phyloP scores from a whole-genome alignment of 2,888 invertebrate species.

The Proisotoma minuta region DNA sequence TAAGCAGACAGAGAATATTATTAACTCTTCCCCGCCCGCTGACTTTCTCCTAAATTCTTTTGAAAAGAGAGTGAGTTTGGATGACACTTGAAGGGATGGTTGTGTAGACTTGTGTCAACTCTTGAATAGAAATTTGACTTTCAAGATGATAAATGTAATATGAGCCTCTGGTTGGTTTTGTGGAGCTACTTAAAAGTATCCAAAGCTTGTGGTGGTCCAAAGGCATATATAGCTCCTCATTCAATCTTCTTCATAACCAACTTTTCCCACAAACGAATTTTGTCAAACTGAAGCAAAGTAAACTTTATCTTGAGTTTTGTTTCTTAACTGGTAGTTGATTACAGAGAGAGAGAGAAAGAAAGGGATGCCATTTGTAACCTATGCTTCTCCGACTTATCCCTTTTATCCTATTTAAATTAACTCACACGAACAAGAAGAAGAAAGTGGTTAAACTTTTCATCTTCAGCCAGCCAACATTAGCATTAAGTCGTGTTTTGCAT shows the following conservation, averaged over 20 bases:
- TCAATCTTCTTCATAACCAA: no score
- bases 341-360: background rate
- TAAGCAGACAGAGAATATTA: background rate
- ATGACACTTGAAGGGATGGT: background rate
- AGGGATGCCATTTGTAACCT: slow-evolving; percentile 3
- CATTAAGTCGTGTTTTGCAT: background rate
- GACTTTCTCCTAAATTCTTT: slow-evolving; percentile 4
- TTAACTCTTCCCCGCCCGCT: background rate
- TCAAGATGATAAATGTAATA: slow-evolving; percentile 8
- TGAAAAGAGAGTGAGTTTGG: background rate
- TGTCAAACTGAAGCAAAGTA: slow-evolving; percentile 9
- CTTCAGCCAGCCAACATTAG: background rate
- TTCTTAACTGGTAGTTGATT: slow-evolving; percentile 4
- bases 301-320: background rate
- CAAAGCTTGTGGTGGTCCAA: background rate
- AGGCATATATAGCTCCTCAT: no score
- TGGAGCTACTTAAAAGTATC: slow-evolving; percentile 13
- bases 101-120: background rate
- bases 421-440: background rate
- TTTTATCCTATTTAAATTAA: background rate
- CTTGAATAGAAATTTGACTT: background rate
- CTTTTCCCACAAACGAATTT: background rate
- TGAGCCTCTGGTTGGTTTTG: background rate
- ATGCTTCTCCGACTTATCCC: background rate
- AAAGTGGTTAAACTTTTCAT: slow-evolving; percentile 1